A percentile compares a stretch with the other conserved stretches of the same genome.
Conservation (phyloP, 1,140 invertebrate genomes). For the Parasteatoda tepidariorum region DNA sequence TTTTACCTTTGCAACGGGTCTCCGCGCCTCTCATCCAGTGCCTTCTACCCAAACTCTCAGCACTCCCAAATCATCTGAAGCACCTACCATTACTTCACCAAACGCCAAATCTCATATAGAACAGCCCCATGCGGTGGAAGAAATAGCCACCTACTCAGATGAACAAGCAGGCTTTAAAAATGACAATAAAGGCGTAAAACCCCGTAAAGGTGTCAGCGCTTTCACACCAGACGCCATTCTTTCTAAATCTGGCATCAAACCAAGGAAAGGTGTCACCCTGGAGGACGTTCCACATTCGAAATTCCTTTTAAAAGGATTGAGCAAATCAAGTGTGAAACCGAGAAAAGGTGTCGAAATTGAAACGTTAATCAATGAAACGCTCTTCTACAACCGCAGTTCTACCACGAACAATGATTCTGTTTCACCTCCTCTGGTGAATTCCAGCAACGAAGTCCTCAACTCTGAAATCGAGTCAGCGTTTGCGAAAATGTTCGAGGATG, state of each 20-base stretch:
- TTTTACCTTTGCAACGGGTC: conserved; percentile 27
- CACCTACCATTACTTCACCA: background rate
- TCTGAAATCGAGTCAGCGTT: conserved; percentile 22
- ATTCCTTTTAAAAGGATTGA: background rate
- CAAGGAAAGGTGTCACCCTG: conserved; percentile 34
- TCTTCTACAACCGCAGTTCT: background rate
- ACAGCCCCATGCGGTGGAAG: background rate
- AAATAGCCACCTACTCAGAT: conserved; percentile 9
- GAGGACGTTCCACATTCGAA: conserved; percentile 15
- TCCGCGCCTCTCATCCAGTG: background rate
- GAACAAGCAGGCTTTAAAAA: conserved; percentile 30
- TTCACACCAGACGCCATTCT: background rate
- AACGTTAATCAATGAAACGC: background rate
- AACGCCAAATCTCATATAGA: background rate
- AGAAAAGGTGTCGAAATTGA: conserved; percentile 39
- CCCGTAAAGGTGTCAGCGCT: conserved; percentile 33
- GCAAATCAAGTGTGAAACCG: conserved; percentile 44
- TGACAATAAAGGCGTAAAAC: conserved; percentile 45
- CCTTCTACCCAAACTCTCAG: background rate
- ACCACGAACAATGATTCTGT: background rate
- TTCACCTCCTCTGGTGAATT: background rate
- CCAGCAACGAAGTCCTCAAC: background rate
- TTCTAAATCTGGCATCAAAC: conserved; percentile 35
- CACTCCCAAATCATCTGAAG: background rate
- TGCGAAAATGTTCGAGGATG: conserved; percentile 31